Base-by-base conservation (phyloP, 2,113 vertebrate genomes). In the Petrocephalus microphthalmus region DNA sequence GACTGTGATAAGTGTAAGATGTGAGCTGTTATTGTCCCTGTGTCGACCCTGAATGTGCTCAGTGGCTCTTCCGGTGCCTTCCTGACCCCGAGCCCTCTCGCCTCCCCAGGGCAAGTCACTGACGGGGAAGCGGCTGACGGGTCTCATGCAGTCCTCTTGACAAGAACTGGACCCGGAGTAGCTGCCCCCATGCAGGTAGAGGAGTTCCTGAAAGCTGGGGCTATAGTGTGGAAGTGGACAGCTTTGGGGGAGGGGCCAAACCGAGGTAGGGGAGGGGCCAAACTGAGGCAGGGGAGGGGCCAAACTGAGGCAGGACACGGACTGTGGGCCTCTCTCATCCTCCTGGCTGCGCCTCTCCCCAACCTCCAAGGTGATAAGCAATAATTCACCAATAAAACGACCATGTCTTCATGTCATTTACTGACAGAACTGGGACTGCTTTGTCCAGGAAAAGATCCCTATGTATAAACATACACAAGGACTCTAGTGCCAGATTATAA, bases 111-210 rank as follows among this genome's bases (percentile, higher is more conserved):
- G 98, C 90, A 99, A 99, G 94, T 99, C 97, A 3, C 94, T 99
- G 96, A 95, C 97, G 0, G 97, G 97, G 92, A 99, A 98, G 94
- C 97, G 98, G 67, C 96, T 99, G 95, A 97, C 97, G 0, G 97
- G 97, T 93, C 96, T 99, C 95, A 98, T 98, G 97, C 98, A 98
- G 94, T 99, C 98, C 33, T 99, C 97, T 95, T 99, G 98, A 99
- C 94, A 52, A 92, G 90, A 89, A 88, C 90, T 83, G 91, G 91
- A 91, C 71, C 91, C 90, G 90, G 85, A 82, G 86, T 89, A 85
- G 89, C 82, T n/a, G 83, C 78, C 88, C 20, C 54, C 29, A 81
- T 17, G 87, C 71, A 56, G 91, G 86, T 60, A 64, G 89, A 89
- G 56, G 85, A n/a, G 89, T 82, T 57, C 67, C 33, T 19, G 47